Evolutionary conservation across 53 echinoderm and acorn worm genomes (phyloP), one percentile per base, ranked within the genome.

Genomic region (Holothuria scabra): DNA sequence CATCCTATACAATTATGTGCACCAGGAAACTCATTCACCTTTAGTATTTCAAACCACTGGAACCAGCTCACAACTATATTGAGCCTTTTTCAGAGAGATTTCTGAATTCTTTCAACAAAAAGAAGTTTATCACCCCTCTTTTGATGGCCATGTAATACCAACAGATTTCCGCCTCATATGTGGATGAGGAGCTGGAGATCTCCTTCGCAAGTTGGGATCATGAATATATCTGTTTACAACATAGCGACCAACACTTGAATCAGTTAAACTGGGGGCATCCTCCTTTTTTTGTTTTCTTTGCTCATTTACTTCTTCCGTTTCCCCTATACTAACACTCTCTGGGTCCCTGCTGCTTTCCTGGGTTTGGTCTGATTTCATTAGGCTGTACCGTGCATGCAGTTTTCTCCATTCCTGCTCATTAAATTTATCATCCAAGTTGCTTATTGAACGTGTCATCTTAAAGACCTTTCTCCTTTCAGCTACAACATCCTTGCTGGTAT

Each of bases 381-480:
- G 41, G 25, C 82, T 81, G 63, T 81, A 81, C 5, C 82, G 35
- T 12, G 82, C 82, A 38, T 64, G 82, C 34, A 81, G 63, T 32
- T 62, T 81, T 24, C 46, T 61, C 82, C 82, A 81, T 11, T 61
- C 62, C 24, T 81, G n/a, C n/a, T 62, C 82, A 24, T 81, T 64
- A 18, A 81, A 81, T 32, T 81, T 81, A 13, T 61, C 62, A 44
- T 64, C 82, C 62, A 81, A 26, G 46, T 34, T 81, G 20, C 82
- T 81, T 8, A 63, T 59, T 34, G 82, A 81, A 13, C 82, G 25
- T 61, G 28, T 29, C 59, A 78, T 57, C 58, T 26, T 56, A 8
- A 78, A 78, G 11, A 32, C 59, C 31, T 16, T 28, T 52, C 59
- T 78, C 78, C 33, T 78, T 24, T 78, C 78, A 33, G 20, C 59